Evolutionary conservation across 2,113 vertebrate genomes (phyloP).

Genomic region (Tinamus guttatus): DNA sequence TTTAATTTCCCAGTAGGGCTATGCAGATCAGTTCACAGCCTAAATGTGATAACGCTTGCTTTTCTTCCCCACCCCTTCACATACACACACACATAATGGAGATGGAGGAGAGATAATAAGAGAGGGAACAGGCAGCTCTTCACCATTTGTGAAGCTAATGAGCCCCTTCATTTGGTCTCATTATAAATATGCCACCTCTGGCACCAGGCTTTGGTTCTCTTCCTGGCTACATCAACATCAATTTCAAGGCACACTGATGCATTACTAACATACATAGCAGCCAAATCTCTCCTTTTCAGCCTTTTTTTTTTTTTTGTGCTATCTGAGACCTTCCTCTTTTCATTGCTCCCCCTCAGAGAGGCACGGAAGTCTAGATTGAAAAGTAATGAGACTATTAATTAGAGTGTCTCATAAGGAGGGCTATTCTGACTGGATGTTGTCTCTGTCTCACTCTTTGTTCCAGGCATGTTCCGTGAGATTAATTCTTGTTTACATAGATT

Average conservation of each 20-base stretch:
- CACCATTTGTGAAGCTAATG: slow-evolving; percentile 68
- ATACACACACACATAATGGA: slow-evolving; percentile 14
- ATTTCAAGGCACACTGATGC: slow-evolving; percentile 70
- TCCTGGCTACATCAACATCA: slow-evolving; percentile 69
- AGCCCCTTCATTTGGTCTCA: slow-evolving; percentile 67
- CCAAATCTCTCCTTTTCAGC: slow-evolving; percentile 70
- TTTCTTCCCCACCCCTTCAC: neutral
- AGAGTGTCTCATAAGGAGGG: slow-evolving; percentile 68
- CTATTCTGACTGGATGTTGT: slow-evolving; percentile 49
- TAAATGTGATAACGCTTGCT: neutral
- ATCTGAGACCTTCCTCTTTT: slow-evolving; percentile 5
- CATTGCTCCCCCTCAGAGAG: slow-evolving; percentile 1
- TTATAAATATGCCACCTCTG: slow-evolving; percentile 71
- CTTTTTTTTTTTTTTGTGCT: neutral
- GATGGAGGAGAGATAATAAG: slow-evolving; percentile 52
- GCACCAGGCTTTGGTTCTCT: slow-evolving; percentile 66
- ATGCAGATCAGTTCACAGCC: slow-evolving; percentile 64
- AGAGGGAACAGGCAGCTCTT: slow-evolving; percentile 65
- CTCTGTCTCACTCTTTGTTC: slow-evolving; percentile 28
- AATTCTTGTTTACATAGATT: slow-evolving; percentile 40
- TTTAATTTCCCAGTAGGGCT: slow-evolving; percentile 69
- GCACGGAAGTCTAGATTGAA: slow-evolving; percentile 76
- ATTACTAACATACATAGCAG: slow-evolving; percentile 68
- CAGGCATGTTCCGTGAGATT: neutral
- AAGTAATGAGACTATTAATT: slow-evolving; percentile 88